phyloP scores from a whole-genome alignment of 2,888 invertebrate species.

The Ganaspis brasiliensis region DNA sequence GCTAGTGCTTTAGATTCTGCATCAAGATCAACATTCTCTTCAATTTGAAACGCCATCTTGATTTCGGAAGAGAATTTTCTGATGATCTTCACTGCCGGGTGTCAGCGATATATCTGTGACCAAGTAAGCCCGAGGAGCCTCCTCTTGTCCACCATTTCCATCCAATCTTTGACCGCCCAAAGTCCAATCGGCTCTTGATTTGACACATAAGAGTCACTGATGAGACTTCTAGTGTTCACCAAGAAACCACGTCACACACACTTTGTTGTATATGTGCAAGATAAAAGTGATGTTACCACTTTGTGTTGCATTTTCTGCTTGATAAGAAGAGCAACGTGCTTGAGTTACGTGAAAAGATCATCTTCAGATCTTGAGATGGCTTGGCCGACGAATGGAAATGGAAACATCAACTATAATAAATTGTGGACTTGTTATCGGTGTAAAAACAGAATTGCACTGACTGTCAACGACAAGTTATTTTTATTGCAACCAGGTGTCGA shows the following conservation, averaged over 20 bases:
- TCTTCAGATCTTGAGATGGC: background rate
- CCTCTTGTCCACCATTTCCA: conserved; percentile 73
- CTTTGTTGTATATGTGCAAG: conserved; percentile 40
- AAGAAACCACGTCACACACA: conserved; percentile 51
- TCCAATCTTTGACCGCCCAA: conserved; percentile 78
- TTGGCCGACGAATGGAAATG: too few relatives aligned
- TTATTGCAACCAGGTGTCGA: background rate
- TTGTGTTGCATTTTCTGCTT: conserved; percentile 6
- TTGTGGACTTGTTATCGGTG: background rate
- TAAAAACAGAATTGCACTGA: background rate
- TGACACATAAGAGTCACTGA: conserved; percentile 49
- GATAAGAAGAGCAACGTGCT: conserved; percentile 21
- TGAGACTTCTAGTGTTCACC: conserved; percentile 43
- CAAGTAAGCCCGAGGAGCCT: conserved; percentile 68
- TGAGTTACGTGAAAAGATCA: background rate
- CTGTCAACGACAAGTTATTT: background rate
- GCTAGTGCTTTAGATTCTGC: conserved; percentile 74
- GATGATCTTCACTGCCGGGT: conserved; percentile 69
- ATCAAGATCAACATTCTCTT: conserved; percentile 62
- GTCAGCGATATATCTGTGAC: conserved; percentile 74
- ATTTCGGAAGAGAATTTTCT: conserved; percentile 44
- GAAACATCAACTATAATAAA: background rate
- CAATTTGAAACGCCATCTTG: conserved; percentile 70
- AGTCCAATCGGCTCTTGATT: conserved; percentile 72
- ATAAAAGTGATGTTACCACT: conserved; percentile 18